Percentiles rank a stretch among this genome's conserved stretches.
Evolutionary conservation across 2,113 vertebrate species (phyloP).

Genomic region (Carassius auratus): DNA sequence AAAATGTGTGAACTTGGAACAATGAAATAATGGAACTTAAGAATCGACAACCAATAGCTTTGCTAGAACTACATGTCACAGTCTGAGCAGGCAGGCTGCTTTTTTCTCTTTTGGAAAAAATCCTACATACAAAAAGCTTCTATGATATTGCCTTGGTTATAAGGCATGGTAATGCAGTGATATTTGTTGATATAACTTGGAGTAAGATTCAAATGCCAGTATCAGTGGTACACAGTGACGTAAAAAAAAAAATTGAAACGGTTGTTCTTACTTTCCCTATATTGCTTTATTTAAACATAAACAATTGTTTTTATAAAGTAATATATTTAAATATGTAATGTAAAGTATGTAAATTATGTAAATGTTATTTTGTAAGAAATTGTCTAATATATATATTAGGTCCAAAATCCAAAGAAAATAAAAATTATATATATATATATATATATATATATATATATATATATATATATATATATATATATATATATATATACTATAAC

Average conservation of each 20-base stretch:
- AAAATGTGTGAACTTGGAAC: constrained; percentile 21
- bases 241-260: no score
- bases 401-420: no score
- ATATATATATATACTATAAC: no score
- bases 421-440: no score
- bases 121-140: not conserved
- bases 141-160: not conserved
- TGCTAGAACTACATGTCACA: not conserved
- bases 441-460: no score
- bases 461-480: no score
- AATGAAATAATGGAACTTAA: constrained; percentile 6
- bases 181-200: not conserved
- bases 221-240: not conserved
- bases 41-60: not conserved
- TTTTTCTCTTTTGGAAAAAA: not conserved
- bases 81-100: not conserved
- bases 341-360: not conserved
- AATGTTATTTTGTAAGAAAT: no score
- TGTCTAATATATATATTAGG: no score
- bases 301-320: not conserved
- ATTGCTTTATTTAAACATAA: not conserved
- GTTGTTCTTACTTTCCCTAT: not conserved
- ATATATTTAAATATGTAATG: not conserved
- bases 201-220: not conserved
- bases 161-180: not conserved